Percentiles rank a stretch among this genome's conserved stretches.
phyloP scores from a whole-genome alignment of 2,797 vertebrate genomes.

The Limnodromus scolopaceus region DNA sequence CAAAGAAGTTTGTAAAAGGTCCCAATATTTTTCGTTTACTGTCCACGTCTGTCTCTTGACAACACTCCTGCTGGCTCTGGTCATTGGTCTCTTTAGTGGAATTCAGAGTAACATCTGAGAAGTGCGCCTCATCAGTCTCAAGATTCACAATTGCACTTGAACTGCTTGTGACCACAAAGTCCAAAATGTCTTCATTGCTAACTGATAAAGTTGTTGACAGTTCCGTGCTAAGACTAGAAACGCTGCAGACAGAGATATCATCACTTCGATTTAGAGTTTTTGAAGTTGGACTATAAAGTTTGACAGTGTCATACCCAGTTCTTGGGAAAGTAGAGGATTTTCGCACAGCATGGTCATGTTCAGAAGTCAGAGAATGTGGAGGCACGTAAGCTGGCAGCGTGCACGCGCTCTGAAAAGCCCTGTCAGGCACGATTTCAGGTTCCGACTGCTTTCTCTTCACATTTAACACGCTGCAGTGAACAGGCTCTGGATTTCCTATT shows the following conservation, averaged over 20 bases:
- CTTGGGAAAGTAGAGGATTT: constrained; percentile 91
- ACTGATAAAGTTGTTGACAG: constrained; percentile 86
- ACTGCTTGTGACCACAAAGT: constrained; percentile 89
- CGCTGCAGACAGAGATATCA: constrained; percentile 88
- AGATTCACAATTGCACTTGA: constrained; percentile 93
- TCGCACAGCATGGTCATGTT: constrained; percentile 70
- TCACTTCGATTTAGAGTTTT: constrained; percentile 84
- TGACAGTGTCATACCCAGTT: constrained; percentile 83
- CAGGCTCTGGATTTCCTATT: constrained; percentile 87
- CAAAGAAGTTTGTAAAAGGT: constrained; percentile 86
- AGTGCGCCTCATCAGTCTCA: constrained; percentile 84
- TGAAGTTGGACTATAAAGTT: constrained; percentile 80
- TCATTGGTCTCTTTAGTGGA: constrained; percentile 61
- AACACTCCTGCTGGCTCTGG: neutral
- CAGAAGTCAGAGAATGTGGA: neutral
- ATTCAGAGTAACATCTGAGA: constrained; percentile 83
- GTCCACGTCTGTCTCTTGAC: constrained; percentile 65
- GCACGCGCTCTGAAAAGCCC: constrained; percentile 69
- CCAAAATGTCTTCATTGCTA: constrained; percentile 91
- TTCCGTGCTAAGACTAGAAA: constrained; percentile 93
- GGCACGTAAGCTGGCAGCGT: constrained; percentile 31
- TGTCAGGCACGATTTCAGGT: constrained; percentile 45
- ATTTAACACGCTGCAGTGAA: constrained; percentile 69
- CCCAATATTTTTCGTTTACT: constrained; percentile 79
- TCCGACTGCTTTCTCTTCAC: constrained; percentile 70